These are phyloP conservation scores for Okamejei kenojei DNA, from an alignment of 2,797 vertebrate genomes.

Conservation along the genomic window DNA sequence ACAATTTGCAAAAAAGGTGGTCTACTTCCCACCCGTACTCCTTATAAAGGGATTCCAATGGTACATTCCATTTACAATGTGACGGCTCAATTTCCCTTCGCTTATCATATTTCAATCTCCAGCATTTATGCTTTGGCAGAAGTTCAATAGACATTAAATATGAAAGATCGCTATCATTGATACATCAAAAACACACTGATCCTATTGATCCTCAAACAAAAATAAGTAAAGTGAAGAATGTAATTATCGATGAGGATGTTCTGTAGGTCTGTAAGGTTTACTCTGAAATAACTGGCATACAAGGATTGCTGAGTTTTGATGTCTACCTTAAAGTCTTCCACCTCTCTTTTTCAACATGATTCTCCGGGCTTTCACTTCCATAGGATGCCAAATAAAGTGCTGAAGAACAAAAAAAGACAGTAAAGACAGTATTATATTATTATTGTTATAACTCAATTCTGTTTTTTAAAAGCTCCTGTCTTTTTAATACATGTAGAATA, in stretches of 20 bases:
- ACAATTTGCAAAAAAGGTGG: background rate
- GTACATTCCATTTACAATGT: background rate
- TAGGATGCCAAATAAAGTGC: slow-evolving; percentile 87
- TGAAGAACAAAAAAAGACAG: slow-evolving; percentile 51
- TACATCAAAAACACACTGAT: slow-evolving; percentile 22
- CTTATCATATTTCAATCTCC: background rate
- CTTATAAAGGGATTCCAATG: background rate
- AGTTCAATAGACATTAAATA: background rate
- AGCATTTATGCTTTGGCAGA: background rate
- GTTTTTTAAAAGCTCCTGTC: background rate
- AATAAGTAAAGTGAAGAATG: background rate
- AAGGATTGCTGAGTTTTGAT: background rate
- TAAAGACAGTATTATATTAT: slow-evolving; percentile 44
- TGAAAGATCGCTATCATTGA: background rate
- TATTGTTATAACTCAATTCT: background rate
- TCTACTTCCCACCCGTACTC: background rate
- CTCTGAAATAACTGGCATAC: background rate
- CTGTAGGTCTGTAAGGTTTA: too few relatives aligned
- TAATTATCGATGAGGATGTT: background rate
- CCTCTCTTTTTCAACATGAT: slow-evolving; percentile 88
- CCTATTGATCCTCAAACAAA: slow-evolving; percentile 12
- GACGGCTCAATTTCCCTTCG: background rate
- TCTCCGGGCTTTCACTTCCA: slow-evolving; percentile 87
- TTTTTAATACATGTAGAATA: background rate
- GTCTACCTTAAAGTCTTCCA: slow-evolving; percentile 89